These are phyloP conservation scores for Drosophila equinoxialis DNA, from an alignment of 1,140 invertebrate genomes.

Conservation along the genomic window DNA sequence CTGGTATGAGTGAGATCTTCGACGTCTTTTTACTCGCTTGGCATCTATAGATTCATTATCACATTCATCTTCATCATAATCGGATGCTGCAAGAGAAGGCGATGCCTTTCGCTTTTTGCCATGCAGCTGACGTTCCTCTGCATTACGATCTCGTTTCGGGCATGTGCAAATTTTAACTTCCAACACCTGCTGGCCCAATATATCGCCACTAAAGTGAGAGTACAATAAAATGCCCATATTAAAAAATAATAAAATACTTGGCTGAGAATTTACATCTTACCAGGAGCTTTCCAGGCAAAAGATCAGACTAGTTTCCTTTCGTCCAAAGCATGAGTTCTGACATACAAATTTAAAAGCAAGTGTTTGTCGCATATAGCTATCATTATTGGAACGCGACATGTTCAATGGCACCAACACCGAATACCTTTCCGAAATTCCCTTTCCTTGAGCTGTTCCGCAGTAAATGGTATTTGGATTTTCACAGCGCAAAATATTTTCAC, in stretches of 20 bases:
- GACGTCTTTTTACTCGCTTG: constrained; percentile 31
- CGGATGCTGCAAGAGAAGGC: constrained; percentile 16
- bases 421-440: constrained; percentile 73
- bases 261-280: constrained; percentile 28
- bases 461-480: constrained; percentile 70
- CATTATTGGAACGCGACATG: constrained; percentile 43
- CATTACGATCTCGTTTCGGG: constrained; percentile 71
- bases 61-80: not conserved
- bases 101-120: constrained; percentile 46
- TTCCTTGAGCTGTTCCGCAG: constrained; percentile 62
- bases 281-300: constrained; percentile 68
- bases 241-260: not conserved
- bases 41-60: constrained; percentile 49
- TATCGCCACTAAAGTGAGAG: constrained; percentile 64
- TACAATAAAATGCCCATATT: too few species aligned
- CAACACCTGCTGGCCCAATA: constrained; percentile 68
- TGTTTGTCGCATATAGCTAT: constrained; percentile 58
- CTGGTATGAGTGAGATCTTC: constrained; percentile 20
- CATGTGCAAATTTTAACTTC: constrained; percentile 75
- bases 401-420: constrained; percentile 73
- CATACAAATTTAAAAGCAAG: constrained; percentile 74
- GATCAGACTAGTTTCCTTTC: constrained; percentile 68
- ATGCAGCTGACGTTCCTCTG: constrained; percentile 49
- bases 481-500: constrained; percentile 67
- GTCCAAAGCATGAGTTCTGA: constrained; percentile 77